Conservation (phyloP, 2,888 invertebrate species). For the Trypoxylon attenuatum region DNA sequence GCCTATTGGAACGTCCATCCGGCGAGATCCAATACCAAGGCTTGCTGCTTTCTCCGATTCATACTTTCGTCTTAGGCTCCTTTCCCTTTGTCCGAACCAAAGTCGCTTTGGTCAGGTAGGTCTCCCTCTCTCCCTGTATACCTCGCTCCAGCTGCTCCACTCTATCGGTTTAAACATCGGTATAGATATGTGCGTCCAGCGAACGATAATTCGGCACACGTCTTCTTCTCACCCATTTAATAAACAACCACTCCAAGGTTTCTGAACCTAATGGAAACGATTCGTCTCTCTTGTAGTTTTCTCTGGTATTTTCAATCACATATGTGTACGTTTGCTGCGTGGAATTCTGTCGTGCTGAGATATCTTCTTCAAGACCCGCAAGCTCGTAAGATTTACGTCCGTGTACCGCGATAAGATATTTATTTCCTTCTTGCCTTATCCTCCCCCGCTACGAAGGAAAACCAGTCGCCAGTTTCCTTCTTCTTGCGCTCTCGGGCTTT, state of each 20-base stretch:
- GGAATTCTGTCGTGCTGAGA: constrained; percentile 35
- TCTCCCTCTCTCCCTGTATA: background rate
- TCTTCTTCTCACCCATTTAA: constrained; percentile 31
- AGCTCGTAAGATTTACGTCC: constrained; percentile 2
- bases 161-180: background rate
- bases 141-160: background rate
- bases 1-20: constrained; percentile 21
- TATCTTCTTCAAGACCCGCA: constrained; percentile 23
- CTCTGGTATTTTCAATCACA: constrained; percentile 2
- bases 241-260: constrained; percentile 9
- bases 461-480: constrained; percentile 11
- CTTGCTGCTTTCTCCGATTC: background rate
- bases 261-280: background rate
- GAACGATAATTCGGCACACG: constrained; percentile 24
- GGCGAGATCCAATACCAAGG: constrained; percentile 17
- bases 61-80: background rate
- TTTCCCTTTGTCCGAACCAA: background rate
- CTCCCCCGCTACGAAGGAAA: no score
- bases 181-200: constrained; percentile 33
- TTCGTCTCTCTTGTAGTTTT: background rate
- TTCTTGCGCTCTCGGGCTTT: constrained; percentile 11
- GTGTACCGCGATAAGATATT: constrained; percentile 7
- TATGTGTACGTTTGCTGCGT: constrained; percentile 22
- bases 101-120: no score
- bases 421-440: background rate